These are phyloP conservation scores for Drosophila pullipes DNA, from an alignment of 2,888 invertebrate species.

Conservation along the genomic window DNA sequence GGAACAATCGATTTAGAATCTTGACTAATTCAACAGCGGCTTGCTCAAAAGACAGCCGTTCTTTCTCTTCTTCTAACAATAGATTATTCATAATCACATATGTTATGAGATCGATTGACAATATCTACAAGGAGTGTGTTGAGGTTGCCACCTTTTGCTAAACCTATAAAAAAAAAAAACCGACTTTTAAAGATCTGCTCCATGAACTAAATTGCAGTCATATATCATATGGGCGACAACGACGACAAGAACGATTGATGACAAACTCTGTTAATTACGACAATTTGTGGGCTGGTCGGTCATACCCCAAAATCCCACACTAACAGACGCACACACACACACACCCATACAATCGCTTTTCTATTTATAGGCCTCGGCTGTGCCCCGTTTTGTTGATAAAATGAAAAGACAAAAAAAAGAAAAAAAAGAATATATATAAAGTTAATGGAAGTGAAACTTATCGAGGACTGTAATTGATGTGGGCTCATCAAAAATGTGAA, in stretches of 20 bases:
- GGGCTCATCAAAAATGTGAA: conserved; percentile 53
- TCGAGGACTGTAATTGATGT: conserved; percentile 53
- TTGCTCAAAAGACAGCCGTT: too few species aligned
- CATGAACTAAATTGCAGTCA: conserved; percentile 31
- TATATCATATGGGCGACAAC: conserved; percentile 29
- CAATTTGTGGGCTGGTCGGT: conserved; percentile 56
- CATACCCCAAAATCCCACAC: conserved; percentile 17
- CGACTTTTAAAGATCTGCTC: not conserved
- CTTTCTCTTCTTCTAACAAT: not conserved
- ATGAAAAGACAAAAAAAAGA: conserved; percentile 14
- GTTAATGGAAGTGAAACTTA: conserved; percentile 44
- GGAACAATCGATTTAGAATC: not conserved
- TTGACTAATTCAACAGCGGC: not conserved
- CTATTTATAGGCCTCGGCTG: conserved; percentile 42
- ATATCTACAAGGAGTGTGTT: not conserved
- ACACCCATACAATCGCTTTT: conserved; percentile 2
- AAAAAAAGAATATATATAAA: conserved; percentile 19
- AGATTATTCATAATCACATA: not conserved
- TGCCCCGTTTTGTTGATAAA: conserved; percentile 35
- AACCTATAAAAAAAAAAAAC: too few species aligned
- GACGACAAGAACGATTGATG: conserved; percentile 36
- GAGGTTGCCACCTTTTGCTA: not conserved
- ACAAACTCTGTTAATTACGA: conserved; percentile 50
- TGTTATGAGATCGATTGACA: not conserved
- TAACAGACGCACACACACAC: not conserved